Percentiles rank a stretch among this genome's conserved stretches.
phyloP scores from a whole-genome alignment of 2,888 invertebrate species.

The Crossocerus cetratus region DNA sequence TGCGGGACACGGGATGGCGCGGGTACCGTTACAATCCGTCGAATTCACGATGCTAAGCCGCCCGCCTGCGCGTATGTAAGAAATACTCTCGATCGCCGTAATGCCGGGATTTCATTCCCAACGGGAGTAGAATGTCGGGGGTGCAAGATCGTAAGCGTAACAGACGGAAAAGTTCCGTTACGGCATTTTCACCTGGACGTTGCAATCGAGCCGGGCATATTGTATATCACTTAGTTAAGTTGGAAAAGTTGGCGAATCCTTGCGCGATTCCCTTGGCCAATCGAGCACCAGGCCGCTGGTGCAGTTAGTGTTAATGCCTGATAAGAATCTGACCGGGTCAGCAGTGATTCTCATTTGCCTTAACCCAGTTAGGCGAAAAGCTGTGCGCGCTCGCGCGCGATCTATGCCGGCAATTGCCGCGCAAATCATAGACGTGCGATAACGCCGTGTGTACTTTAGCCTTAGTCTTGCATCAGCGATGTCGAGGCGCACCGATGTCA shows the following conservation, averaged over 20 bases:
- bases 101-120: too few relatives aligned
- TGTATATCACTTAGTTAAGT: too few relatives aligned
- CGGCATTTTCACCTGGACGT: slow-evolving; percentile 4
- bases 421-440: slow-evolving; percentile 40
- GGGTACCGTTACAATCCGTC: background rate
- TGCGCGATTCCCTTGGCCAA: slow-evolving; percentile 25
- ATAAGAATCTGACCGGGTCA: slow-evolving; percentile 60
- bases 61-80: background rate
- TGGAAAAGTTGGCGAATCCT: slow-evolving; percentile 31
- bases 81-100: background rate
- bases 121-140: too few relatives aligned
- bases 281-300: slow-evolving; percentile 5
- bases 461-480: too few relatives aligned
- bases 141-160: background rate
- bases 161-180: slow-evolving; percentile 48
- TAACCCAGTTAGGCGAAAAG: slow-evolving; percentile 33
- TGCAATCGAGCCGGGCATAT: too few relatives aligned
- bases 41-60: background rate
- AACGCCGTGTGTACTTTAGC: slow-evolving; percentile 8
- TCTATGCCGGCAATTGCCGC: slow-evolving; percentile 34
- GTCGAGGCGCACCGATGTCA: slow-evolving; percentile 30
- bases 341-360: slow-evolving; percentile 55
- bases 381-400: slow-evolving; percentile 32
- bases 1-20: background rate
- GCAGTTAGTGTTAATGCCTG: slow-evolving; percentile 44